Base-by-base conservation (phyloP, 2,797 vertebrate genomes). In the Microchirus variegatus region DNA sequence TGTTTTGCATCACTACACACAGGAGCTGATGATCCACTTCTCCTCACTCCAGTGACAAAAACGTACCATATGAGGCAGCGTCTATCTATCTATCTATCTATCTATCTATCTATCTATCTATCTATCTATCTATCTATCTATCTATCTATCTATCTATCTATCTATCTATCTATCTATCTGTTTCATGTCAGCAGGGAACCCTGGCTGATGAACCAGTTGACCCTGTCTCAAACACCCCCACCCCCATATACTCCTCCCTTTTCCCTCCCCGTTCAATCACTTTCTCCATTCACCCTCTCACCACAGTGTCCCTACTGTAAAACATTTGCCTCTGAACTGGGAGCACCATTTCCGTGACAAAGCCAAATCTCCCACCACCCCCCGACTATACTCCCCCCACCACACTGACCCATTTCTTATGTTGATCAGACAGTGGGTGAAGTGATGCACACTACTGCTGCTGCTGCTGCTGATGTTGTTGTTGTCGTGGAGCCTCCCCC, bases 371-470 rank as follows among this genome's bases (percentile, higher is more conserved):
- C 15, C 9, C 52, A 0, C 9, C 52, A 0, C 7, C 59, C 38
- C 37, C 54, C 26, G 5, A 13, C 41, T 14, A 14, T 15, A 4
- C 13, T 0, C 8, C 3, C 12, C 38, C 9, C 59, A 75, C 54
- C 56, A 59, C 60, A 46, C 63, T 68, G 76, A 80, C 78, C 82
- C 69, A 82, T 78, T 87, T 86, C 80, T 83, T 75, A 76, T 78
- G 80, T 74, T 78, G 73, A 82, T 78, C 70, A 80, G 73, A 64
- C 59, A 58, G 59, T 64, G 69, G 81, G 75, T 79, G 79, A 87
- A 82, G 79, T 70, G 57, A 77, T 62, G 70, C 68, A 77, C 78
- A 77, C 73, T 80, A 67, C 75, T 42, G 41, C 41, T 64, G 53
- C 67, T 53, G 65, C 74, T 62, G 55, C 62, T 41, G 40, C 40